Conservation (phyloP, 1,140 invertebrate genomes). For the Zaprionus africanus region DNA sequence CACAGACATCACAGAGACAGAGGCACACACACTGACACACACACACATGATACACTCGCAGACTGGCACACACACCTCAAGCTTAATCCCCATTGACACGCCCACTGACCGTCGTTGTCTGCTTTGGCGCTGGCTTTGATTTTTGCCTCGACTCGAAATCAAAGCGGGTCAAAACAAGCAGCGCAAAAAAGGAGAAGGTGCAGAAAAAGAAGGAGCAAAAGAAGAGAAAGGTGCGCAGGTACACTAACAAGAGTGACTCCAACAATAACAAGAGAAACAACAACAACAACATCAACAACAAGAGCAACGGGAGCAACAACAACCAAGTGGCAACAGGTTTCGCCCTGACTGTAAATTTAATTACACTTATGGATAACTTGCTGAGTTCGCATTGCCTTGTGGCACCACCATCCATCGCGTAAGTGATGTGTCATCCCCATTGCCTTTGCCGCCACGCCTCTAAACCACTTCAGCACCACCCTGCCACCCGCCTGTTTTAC, state of each 20-base stretch:
- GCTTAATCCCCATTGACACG: conserved; percentile 4
- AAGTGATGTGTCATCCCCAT: conserved; percentile 8
- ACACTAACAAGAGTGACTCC: neutral
- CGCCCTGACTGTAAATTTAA: conserved; percentile 67
- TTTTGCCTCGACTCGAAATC: conserved; percentile 52
- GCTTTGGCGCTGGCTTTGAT: conserved; percentile 52
- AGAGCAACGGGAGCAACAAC: neutral
- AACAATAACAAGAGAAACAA: conserved; percentile 6
- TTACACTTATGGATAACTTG: conserved; percentile 66
- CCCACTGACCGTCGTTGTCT: conserved; percentile 5
- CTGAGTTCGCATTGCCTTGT: conserved; percentile 17
- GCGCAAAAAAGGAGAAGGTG: neutral
- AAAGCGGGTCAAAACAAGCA: conserved; percentile 54
- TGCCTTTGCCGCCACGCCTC: neutral
- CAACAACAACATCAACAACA: neutral
- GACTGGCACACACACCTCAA: neutral
- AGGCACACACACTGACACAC: conserved; percentile 17
- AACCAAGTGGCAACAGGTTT: conserved; percentile 32
- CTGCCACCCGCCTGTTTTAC: neutral
- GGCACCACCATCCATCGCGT: neutral
- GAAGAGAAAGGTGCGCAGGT: neutral
- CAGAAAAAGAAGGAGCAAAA: neutral
- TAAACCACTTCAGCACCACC: too few species aligned
- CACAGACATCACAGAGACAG: conserved; percentile 31
- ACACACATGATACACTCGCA: neutral